Evolutionary conservation across 1,140 invertebrate species (phyloP).

Genomic region (Habropoda laboriosa): DNA sequence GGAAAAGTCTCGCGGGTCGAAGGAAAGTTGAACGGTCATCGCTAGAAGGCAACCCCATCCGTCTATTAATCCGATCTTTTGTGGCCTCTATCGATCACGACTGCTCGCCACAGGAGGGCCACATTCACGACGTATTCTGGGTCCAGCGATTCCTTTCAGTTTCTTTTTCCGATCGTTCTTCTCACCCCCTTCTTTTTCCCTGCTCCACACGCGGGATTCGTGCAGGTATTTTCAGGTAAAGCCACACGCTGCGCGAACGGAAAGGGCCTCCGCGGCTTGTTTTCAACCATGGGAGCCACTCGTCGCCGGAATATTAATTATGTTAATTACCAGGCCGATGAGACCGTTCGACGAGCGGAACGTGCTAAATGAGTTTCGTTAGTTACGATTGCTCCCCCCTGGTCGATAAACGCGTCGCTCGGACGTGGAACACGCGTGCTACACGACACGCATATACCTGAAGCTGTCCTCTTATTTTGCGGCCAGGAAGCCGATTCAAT

Average conservation of each 20-base stretch:
- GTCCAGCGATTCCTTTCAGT: too few species aligned
- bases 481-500: neutral
- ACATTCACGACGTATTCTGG: slow-evolving; percentile 33
- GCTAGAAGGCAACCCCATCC: slow-evolving; percentile 56
- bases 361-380: slow-evolving; percentile 51
- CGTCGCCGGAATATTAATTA: slow-evolving; percentile 69
- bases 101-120: slow-evolving; percentile 49
- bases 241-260: slow-evolving; percentile 69
- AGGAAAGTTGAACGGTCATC: slow-evolving; percentile 37
- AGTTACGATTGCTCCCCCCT: slow-evolving; percentile 28
- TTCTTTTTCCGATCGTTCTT: too few species aligned
- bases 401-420: slow-evolving; percentile 26
- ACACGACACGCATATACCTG: slow-evolving; percentile 27
- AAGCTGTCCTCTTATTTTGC: neutral
- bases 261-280: slow-evolving; percentile 59
- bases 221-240: slow-evolving; percentile 67
- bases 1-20: neutral
- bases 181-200: slow-evolving; percentile 31
- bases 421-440: slow-evolving; percentile 29
- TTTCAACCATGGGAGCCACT: slow-evolving; percentile 70
- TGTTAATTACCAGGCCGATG: slow-evolving; percentile 60
- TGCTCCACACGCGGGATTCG: neutral
- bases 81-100: slow-evolving; percentile 71
- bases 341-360: slow-evolving; percentile 45
- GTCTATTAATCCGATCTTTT: slow-evolving; percentile 73